These are phyloP conservation scores for Acheta domesticus DNA, from an alignment of 2,888 invertebrate genomes.

Conservation along the genomic window DNA sequence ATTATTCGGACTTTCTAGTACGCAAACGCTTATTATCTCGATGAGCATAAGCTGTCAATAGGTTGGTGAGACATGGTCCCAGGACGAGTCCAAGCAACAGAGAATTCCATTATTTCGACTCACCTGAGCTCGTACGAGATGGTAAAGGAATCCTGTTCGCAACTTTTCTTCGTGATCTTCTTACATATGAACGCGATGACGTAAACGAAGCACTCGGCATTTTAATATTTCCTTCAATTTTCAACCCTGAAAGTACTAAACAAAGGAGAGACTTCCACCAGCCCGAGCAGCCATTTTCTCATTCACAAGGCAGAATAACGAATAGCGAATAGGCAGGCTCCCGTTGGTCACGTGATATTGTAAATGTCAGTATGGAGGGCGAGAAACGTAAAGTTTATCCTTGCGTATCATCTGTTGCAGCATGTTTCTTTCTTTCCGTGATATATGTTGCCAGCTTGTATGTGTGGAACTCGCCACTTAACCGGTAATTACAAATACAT, in stretches of 20 bases:
- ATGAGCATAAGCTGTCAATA: slow-evolving; percentile 34
- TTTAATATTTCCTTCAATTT: slow-evolving; percentile 47
- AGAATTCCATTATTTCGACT: slow-evolving; percentile 49
- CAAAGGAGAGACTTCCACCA: slow-evolving; percentile 79
- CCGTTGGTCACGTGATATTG: slow-evolving; percentile 45
- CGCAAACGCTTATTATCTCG: not conserved
- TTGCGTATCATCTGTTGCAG: slow-evolving; percentile 62
- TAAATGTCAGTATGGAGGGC: slow-evolving; percentile 47
- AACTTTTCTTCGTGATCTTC: slow-evolving; percentile 88
- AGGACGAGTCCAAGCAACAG: slow-evolving; percentile 36
- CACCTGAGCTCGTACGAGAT: slow-evolving; percentile 77
- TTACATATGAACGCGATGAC: slow-evolving; percentile 86
- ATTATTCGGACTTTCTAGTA: not conserved
- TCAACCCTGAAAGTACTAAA: slow-evolving; percentile 55
- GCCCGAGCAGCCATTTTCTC: slow-evolving; percentile 76
- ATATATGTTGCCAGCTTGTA: slow-evolving; percentile 84
- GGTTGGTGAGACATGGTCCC: slow-evolving; percentile 27
- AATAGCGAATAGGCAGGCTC: slow-evolving; percentile 40
- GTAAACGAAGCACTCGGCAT: slow-evolving; percentile 95
- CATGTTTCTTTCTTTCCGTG: slow-evolving; percentile 73
- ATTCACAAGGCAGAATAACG: slow-evolving; percentile 51
- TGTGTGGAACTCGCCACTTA: slow-evolving; percentile 74
- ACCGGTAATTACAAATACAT: slow-evolving; percentile 56
- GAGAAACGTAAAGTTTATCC: slow-evolving; percentile 46
- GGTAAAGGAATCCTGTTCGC: slow-evolving; percentile 81